Evolutionary conservation across 2,888 invertebrate species (phyloP).

Genomic region (Lathronympha strigana): DNA sequence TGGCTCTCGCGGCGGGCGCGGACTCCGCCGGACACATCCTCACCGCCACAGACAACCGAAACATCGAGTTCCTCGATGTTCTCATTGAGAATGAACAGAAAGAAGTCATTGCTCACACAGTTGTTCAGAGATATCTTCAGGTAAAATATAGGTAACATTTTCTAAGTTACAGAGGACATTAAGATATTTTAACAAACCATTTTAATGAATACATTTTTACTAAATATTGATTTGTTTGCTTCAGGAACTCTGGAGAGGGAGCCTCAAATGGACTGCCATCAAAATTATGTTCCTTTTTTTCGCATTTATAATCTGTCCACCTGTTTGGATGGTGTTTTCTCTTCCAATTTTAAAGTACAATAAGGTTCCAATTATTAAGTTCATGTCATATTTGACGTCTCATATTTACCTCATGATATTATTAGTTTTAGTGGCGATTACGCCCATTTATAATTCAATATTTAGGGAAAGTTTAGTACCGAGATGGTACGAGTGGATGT

Average conservation of each 20-base stretch:
- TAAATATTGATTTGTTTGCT: constrained; percentile 52
- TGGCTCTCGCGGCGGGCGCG: constrained; percentile 96
- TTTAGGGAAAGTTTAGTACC: constrained; percentile 92
- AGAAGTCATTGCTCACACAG: constrained; percentile 98
- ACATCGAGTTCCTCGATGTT: constrained; percentile 97
- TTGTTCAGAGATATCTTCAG: constrained; percentile 98
- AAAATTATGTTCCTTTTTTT: constrained; percentile 97
- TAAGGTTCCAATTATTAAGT: constrained; percentile 99
- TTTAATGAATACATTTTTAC: constrained; percentile 38
- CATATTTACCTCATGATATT: constrained; percentile 98
- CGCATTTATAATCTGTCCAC: constrained; percentile 96
- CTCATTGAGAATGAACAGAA: constrained; percentile 99
- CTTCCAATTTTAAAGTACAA: constrained; percentile 97
- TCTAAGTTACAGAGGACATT: constrained; percentile 46
- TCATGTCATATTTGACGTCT: constrained; percentile 99
- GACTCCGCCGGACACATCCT: constrained; percentile 97
- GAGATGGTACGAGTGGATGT: constrained; percentile 98
- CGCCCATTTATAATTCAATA: constrained; percentile 92
- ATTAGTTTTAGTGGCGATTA: constrained; percentile 94
- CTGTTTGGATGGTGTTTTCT: constrained; percentile 98
- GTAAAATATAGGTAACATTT: constrained; percentile 87
- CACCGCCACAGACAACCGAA: constrained; percentile 96
- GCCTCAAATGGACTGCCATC: constrained; percentile 98
- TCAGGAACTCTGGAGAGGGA: constrained; percentile 99
- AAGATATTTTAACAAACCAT: constrained; percentile 22